These are phyloP conservation scores for Willowsia nigromaculata DNA, from an alignment of 2,888 invertebrate species.

Conservation along the genomic window DNA sequence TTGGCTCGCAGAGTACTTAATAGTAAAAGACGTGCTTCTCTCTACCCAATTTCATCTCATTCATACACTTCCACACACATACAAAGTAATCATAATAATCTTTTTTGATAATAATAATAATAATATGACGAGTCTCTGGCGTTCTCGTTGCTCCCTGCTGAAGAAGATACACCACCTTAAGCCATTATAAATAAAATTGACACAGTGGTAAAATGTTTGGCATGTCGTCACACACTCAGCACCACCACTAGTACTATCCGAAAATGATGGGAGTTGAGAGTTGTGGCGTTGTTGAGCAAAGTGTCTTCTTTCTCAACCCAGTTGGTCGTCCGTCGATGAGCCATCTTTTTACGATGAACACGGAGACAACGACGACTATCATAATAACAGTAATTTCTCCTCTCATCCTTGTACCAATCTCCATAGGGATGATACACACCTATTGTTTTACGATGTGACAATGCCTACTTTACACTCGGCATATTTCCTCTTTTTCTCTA, in stretches of 20 bases:
- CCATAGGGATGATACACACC: slow-evolving; percentile 40
- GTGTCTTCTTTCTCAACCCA: not conserved
- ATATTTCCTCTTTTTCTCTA: slow-evolving; percentile 34
- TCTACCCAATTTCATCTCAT: slow-evolving; percentile 1
- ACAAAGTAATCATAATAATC: slow-evolving; percentile 30
- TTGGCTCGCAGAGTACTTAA: not conserved
- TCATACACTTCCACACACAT: not conserved
- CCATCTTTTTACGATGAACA: not conserved
- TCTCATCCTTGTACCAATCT: not conserved
- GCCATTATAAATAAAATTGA: slow-evolving; percentile 9
- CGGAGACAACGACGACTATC: not conserved
- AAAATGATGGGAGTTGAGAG: not conserved
- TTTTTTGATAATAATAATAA: slow-evolving; percentile 1
- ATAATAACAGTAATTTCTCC: not conserved
- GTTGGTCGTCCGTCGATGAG: not conserved
- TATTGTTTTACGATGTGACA: slow-evolving; percentile 74
- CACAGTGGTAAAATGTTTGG: slow-evolving; percentile 8
- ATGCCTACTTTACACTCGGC: slow-evolving; percentile 67
- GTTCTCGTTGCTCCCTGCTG: not conserved
- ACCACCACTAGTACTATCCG: not conserved
- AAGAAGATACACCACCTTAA: not conserved
- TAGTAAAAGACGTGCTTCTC: slow-evolving; percentile 7
- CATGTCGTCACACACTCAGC: not conserved
- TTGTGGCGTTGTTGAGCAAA: not conserved
- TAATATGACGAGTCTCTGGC: not conserved